A percentile compares a stretch with the other conserved stretches of the same genome.
Conservation (phyloP, 1,140 invertebrate genomes). For the Megalopta genalis region DNA sequence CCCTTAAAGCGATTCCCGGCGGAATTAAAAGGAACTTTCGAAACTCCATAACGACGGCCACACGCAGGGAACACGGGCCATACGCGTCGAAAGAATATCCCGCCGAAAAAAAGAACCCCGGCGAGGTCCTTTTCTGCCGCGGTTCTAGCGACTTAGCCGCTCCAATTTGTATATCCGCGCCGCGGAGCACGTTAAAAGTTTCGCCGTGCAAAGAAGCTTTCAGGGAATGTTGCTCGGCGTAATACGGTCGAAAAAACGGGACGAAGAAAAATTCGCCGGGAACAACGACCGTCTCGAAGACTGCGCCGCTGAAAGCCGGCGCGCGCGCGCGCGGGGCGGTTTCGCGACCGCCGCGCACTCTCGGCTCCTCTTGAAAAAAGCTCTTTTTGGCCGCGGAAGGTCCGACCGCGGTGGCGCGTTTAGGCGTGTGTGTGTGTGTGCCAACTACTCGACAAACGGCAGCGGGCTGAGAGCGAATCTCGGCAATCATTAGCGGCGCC, state of each 20-base stretch:
- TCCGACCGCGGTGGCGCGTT: not conserved
- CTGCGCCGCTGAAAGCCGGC: not conserved
- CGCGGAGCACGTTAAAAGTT: constrained; percentile 1
- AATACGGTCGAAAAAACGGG: not conserved
- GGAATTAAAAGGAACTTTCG: not conserved
- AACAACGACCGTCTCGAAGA: not conserved
- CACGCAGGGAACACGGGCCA: not conserved
- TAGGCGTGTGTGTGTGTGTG: not conserved
- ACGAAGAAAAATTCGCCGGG: not conserved
- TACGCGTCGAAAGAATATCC: not conserved
- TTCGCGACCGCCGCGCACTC: not conserved
- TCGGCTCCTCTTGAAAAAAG: not conserved
- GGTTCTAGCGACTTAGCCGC: too few relatives aligned
- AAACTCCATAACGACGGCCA: not conserved
- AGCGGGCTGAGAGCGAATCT: constrained; percentile 25
- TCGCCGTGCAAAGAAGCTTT: not conserved
- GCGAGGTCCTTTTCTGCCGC: not conserved
- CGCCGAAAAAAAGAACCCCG: not conserved
- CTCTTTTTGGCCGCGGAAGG: not conserved
- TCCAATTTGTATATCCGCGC: not conserved
- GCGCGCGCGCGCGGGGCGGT: too few relatives aligned
- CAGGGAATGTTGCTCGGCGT: not conserved
- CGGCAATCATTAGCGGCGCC: constrained; percentile 32
- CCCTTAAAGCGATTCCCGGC: too few relatives aligned
- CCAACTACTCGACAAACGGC: constrained; percentile 8